Conservation (phyloP, 2,888 invertebrate genomes). For the Metellina segmentata region DNA sequence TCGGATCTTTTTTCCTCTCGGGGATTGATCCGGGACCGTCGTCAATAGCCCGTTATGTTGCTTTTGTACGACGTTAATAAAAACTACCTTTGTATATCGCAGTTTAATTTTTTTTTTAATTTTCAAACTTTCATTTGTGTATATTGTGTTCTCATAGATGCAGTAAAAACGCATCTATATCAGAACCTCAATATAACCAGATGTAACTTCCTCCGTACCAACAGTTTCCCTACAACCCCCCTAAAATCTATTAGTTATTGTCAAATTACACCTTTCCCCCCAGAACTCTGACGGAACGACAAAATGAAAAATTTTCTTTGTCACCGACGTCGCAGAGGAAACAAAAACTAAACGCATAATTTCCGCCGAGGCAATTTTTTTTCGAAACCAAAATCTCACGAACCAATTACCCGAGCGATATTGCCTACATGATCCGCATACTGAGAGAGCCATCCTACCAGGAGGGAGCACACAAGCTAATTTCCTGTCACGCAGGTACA, state of each 20-base stretch:
- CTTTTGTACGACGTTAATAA: too few species aligned
- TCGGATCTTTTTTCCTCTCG: too few species aligned
- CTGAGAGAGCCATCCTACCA: constrained; percentile 33
- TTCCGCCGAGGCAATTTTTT: background rate
- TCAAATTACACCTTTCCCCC: background rate
- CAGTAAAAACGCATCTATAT: too few species aligned
- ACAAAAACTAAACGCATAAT: constrained; percentile 7
- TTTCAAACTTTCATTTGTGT: too few species aligned
- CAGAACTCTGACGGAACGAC: background rate
- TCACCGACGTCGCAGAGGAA: constrained; percentile 14
- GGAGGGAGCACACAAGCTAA: constrained; percentile 13
- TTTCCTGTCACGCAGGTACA: constrained; percentile 52
- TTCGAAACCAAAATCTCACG: constrained; percentile 6
- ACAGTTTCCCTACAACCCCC: background rate
- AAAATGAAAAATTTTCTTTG: background rate
- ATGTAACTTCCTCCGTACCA: background rate
- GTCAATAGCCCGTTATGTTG: too few species aligned
- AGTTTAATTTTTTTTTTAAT: too few species aligned
- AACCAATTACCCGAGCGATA: constrained; percentile 40
- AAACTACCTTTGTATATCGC: too few species aligned
- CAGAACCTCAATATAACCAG: too few species aligned
- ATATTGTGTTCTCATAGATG: too few species aligned
- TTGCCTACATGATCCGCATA: constrained; percentile 16
- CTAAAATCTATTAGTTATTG: background rate
- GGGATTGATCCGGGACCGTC: too few species aligned